Evolutionary conservation across 2,797 vertebrate species (phyloP).

Genomic region (Manis javanica): DNA sequence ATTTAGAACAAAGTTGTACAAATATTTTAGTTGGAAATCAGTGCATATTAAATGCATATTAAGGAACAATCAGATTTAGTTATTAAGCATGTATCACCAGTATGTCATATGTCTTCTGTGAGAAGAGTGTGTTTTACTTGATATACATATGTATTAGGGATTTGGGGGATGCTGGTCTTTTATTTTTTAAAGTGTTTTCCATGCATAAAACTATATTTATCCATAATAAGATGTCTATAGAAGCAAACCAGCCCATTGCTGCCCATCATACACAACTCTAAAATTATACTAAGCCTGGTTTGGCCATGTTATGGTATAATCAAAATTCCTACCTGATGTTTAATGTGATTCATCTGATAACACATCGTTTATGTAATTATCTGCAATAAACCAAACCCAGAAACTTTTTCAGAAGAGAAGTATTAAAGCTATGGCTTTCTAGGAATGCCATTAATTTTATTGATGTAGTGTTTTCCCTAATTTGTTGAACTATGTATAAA

Average conservation of each 20-base stretch:
- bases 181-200: background rate
- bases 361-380: background rate
- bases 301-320: background rate
- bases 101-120: background rate
- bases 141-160: background rate
- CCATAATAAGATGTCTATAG: background rate
- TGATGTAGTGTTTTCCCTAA: background rate
- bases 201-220: background rate
- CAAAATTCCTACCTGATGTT: background rate
- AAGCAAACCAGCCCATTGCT: background rate
- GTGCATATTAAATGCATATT: background rate
- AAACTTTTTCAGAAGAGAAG: slow-evolving; percentile 39
- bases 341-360: background rate
- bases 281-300: background rate
- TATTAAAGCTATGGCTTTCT: background rate
- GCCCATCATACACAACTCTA: background rate
- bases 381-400: background rate
- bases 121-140: background rate
- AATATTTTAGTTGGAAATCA: background rate
- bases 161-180: background rate
- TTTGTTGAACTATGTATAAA: background rate
- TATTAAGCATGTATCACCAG: background rate
- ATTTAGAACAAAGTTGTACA: background rate
- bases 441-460: background rate
- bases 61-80: background rate